Conservation (phyloP, 2,797 vertebrate genomes). For the Rhinella marina region DNA sequence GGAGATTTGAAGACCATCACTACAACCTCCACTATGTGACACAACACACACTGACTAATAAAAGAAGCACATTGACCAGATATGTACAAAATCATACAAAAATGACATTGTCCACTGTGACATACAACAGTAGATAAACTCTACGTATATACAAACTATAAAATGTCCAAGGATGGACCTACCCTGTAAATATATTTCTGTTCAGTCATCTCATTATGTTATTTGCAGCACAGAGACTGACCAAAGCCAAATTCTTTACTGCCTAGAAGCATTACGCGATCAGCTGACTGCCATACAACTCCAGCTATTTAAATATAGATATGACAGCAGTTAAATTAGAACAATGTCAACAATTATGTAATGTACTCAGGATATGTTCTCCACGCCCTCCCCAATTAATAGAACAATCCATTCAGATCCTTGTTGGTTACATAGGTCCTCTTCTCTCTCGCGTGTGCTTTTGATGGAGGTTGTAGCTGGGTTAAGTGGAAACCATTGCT, state of each 20-base stretch:
- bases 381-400: not conserved
- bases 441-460: not conserved
- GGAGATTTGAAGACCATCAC: too few species aligned
- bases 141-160: not conserved
- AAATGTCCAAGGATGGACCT: not conserved
- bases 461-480: not conserved
- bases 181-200: conserved; percentile 16
- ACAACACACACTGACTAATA: too few species aligned
- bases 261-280: conserved; percentile 4
- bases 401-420: conserved; percentile 30
- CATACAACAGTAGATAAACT: not conserved
- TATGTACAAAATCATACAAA: too few species aligned
- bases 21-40: too few species aligned
- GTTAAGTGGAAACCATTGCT: not conserved
- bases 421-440: conserved; percentile 26
- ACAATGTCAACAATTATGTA: conserved; percentile 43
- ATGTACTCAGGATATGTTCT: not conserved
- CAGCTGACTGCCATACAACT: not conserved
- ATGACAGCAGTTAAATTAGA: not conserved
- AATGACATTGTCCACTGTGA: too few species aligned
- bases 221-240: conserved; percentile 3
- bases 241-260: conserved; percentile 31
- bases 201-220: conserved; percentile 13
- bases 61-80: too few species aligned
- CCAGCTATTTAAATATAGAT: conserved; percentile 11